Evolutionary conservation across 2,888 invertebrate genomes (phyloP), one percentile per base, ranked within the genome.

Genomic region (Melipona bicolor): DNA sequence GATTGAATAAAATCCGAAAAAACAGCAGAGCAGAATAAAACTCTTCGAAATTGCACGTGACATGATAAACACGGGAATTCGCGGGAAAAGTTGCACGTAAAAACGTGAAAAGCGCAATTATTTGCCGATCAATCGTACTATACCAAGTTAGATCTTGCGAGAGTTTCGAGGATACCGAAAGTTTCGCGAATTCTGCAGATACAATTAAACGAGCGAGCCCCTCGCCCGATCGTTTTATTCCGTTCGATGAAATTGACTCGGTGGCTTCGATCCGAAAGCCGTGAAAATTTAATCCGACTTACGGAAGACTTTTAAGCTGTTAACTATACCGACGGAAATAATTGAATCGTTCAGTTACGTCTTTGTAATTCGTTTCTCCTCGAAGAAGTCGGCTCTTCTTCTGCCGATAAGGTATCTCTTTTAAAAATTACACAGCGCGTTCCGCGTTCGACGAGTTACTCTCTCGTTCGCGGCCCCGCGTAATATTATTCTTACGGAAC

Each of bases 221-320:
- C 74, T 79, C 32, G 0, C 32, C 32, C 32, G 79, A 77, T 82
- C 70, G 79, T 67, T 68, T 71, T 43, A 65, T 68, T 68, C 62
- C 36, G 62, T 74, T 70, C 36, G 62, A 62, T 43, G 54, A 67
- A 77, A 82, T 82, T 80, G 78, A 76, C 81, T 86, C 32, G 75
- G 77, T 76, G 71, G 52, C 74, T 43, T 43, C 9, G 65, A 78
- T 72, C 56, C 68, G 84, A 81, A 72, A 64, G 68, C 81, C 74
- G 75, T 77, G 73, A 80, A 77, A 84, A 84, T 84, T 85, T 84
- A 84, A 85, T 85, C 78, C 77, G 80, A 69, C 84, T 74, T 49
- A 50, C 36, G 43, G 64, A 56, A 59, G 43, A 54, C 43, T 32
- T 74, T 77, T 70, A 84, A 74, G 52, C 67, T 50, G 73, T 74